Conservation (phyloP, 2,888 invertebrate species). For the Limnephilus rhombicus region DNA sequence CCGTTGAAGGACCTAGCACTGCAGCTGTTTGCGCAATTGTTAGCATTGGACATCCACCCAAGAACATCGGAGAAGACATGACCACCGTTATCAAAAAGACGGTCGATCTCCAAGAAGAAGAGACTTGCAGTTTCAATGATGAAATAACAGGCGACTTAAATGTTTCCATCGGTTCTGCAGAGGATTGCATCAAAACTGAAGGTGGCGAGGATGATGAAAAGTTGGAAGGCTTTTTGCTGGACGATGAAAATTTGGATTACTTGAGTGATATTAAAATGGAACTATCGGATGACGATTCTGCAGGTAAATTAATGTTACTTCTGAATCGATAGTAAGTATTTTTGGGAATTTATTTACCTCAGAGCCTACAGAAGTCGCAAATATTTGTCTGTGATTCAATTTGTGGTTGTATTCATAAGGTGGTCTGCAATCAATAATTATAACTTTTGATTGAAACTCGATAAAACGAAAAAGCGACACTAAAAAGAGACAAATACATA, state of each 20-base stretch:
- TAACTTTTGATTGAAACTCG: too few relatives aligned
- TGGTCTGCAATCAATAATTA: too few relatives aligned
- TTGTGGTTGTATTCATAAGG: too few relatives aligned
- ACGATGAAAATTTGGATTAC: not conserved
- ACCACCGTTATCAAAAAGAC: not conserved
- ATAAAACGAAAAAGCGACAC: too few relatives aligned
- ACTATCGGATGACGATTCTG: constrained; percentile 28
- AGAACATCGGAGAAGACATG: constrained; percentile 31
- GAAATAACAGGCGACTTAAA: not conserved
- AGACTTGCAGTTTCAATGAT: not conserved
- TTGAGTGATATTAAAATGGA: constrained; percentile 26
- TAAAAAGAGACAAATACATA: too few relatives aligned
- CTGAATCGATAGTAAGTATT: too few relatives aligned
- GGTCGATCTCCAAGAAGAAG: not conserved
- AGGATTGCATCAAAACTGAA: constrained; percentile 9
- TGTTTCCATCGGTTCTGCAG: not conserved
- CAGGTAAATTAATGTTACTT: constrained; percentile 1
- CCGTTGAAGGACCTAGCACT: not conserved
- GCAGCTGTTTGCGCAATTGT: not conserved
- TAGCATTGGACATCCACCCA: not conserved
- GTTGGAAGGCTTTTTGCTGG: not conserved
- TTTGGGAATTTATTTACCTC: too few relatives aligned
- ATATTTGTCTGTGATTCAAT: too few relatives aligned
- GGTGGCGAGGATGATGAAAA: not conserved
- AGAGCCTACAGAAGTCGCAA: too few relatives aligned